A percentile compares a stretch with the other conserved stretches of the same genome.
These are phyloP conservation scores for Apteryx owenii DNA, from an alignment of 2,113 vertebrate genomes.

Conservation along the genomic window DNA sequence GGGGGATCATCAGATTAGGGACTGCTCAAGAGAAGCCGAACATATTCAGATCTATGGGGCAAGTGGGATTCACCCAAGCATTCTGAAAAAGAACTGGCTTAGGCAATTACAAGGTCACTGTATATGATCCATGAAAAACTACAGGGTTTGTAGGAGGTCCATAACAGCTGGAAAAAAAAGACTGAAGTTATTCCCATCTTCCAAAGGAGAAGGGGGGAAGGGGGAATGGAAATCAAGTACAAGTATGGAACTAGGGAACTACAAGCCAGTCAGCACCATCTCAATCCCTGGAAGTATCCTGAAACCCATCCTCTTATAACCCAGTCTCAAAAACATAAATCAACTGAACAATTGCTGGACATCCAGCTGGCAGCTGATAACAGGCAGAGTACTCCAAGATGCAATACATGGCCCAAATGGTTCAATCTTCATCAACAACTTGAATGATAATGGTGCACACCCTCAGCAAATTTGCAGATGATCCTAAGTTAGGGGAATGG, in stretches of 20 bases:
- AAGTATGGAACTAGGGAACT: background rate
- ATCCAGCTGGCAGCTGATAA: background rate
- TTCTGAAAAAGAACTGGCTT: background rate
- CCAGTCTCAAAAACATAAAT: background rate
- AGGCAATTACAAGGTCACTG: too few species aligned
- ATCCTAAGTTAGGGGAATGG: background rate
- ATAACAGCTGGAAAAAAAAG: too few species aligned
- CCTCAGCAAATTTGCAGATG: background rate
- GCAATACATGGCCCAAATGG: too few species aligned
- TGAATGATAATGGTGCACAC: background rate
- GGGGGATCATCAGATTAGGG: background rate
- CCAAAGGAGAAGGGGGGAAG: background rate
- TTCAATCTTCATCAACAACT: background rate
- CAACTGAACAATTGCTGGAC: background rate
- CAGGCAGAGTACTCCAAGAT: background rate
- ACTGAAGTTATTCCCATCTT: background rate
- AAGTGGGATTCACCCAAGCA: background rate
- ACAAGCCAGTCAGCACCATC: background rate
- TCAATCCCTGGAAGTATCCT: background rate
- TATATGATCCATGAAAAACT: too few species aligned
- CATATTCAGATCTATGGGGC: background rate
- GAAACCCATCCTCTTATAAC: background rate
- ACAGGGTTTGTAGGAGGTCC: too few species aligned
- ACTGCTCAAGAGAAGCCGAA: background rate
- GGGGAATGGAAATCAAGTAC: too few species aligned